phyloP scores from a whole-genome alignment of 2,797 vertebrate species.

The Eutrigla gurnardus region DNA sequence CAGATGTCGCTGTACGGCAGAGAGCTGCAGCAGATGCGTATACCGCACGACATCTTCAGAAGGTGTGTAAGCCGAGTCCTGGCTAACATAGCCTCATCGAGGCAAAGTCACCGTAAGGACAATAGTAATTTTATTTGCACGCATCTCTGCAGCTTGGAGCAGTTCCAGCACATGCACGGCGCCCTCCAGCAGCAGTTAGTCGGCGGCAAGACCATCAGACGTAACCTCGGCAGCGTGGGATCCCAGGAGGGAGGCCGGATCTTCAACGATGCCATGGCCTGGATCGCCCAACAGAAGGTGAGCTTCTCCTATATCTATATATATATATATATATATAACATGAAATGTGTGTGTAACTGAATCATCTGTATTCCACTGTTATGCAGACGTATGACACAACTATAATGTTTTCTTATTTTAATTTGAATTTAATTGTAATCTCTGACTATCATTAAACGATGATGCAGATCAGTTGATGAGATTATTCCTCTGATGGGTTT shows the following conservation, averaged over 20 bases:
- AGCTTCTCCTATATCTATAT: neutral
- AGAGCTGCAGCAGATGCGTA: conserved; percentile 63
- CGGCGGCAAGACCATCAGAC: conserved; percentile 32
- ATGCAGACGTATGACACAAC: too few relatives aligned
- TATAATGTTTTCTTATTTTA: too few relatives aligned
- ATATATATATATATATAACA: too few relatives aligned
- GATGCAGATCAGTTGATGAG: too few relatives aligned
- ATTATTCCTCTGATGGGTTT: too few relatives aligned
- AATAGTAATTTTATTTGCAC: too few relatives aligned
- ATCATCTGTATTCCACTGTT: too few relatives aligned
- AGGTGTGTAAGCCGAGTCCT: conserved; percentile 58
- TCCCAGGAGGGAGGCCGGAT: conserved; percentile 66
- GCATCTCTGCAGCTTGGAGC: conserved; percentile 64
- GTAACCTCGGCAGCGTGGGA: conserved; percentile 49
- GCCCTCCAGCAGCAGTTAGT: conserved; percentile 52
- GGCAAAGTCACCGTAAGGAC: neutral
- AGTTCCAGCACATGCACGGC: conserved; percentile 41
- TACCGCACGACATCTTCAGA: conserved; percentile 54
- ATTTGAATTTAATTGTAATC: too few relatives aligned
- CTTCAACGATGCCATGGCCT: conserved; percentile 76
- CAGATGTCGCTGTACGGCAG: conserved; percentile 57
- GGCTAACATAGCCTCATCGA: neutral
- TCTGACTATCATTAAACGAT: too few relatives aligned
- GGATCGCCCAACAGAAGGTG: conserved; percentile 86
- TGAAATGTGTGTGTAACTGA: too few relatives aligned